phyloP scores from a whole-genome alignment of 2,797 vertebrate genomes.

The Sebastes nivosus region DNA sequence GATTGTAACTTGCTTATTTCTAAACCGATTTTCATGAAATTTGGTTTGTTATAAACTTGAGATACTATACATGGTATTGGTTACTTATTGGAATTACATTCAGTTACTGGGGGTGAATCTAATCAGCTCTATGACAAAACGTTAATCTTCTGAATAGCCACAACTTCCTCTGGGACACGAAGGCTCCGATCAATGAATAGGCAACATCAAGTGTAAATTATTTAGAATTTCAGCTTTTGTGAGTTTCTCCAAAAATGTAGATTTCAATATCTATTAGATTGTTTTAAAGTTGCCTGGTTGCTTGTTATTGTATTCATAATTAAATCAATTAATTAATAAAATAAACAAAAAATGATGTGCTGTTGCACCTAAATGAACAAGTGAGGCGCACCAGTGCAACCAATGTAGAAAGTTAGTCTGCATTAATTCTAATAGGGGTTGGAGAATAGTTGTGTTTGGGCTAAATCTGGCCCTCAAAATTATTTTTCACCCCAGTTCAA shows the following conservation, averaged over 20 bases:
- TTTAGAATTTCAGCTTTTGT: neutral
- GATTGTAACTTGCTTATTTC: neutral
- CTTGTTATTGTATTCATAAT: too few relatives aligned
- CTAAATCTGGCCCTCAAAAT: neutral
- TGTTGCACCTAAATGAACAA: too few relatives aligned
- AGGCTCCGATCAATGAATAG: neutral
- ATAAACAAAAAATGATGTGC: neutral
- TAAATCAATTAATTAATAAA: neutral
- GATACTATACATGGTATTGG: neutral
- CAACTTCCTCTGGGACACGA: neutral
- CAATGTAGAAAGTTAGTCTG: neutral
- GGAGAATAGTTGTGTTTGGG: neutral
- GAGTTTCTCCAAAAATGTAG: neutral
- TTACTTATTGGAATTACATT: neutral
- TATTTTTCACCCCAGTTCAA: neutral
- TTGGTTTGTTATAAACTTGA: neutral
- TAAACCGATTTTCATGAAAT: neutral
- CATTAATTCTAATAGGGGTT: neutral
- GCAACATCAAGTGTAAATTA: neutral
- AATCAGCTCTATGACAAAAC: neutral
- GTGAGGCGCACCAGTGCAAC: neutral
- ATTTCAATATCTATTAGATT: neutral
- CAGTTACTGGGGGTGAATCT: neutral
- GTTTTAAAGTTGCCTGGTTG: neutral
- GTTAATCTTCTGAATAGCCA: neutral